A percentile compares a stretch with the other conserved stretches of the same genome.
Evolutionary conservation across 2,888 invertebrate genomes (phyloP).

Genomic region (Oscheius myriophilus): DNA sequence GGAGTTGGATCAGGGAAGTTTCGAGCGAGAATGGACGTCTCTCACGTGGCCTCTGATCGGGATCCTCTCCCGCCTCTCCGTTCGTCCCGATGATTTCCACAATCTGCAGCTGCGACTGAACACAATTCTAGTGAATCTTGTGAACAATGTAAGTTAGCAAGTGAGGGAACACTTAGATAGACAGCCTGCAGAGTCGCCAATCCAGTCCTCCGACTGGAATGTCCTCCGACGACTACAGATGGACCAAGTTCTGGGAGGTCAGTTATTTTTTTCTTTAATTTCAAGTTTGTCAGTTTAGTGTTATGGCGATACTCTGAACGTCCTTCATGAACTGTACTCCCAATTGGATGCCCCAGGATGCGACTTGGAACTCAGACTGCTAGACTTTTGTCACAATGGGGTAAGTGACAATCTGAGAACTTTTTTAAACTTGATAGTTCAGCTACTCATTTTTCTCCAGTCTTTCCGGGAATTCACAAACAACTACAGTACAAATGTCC

Average conservation of each 20-base stretch:
- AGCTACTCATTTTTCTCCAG: no score
- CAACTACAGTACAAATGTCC: no score
- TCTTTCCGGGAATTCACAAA: no score
- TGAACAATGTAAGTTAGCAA: constrained; percentile 27
- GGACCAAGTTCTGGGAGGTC: constrained; percentile 17
- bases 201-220: constrained; percentile 20
- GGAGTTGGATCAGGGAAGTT: constrained; percentile 32
- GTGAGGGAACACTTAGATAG: background rate
- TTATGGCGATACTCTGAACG: constrained; percentile 32
- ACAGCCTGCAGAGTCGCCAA: constrained; percentile 21
- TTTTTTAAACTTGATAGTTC: no score
- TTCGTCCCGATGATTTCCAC: constrained; percentile 20
- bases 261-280: background rate
- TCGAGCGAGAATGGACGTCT: constrained; percentile 47
- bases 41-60: constrained; percentile 45
- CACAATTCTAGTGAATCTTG: constrained; percentile 23
- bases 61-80: constrained; percentile 20
- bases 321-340: constrained; percentile 44
- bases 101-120: constrained; percentile 29
- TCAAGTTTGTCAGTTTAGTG: background rate
- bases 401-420: no score
- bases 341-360: constrained; percentile 32
- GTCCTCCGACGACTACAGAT: constrained; percentile 2
- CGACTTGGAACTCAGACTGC: constrained; percentile 6
- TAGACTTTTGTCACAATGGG: background rate